Percentiles rank a stretch among this genome's conserved stretches.
Conservation (phyloP, 1,140 invertebrate genomes). For the Panulirus ornatus region DNA sequence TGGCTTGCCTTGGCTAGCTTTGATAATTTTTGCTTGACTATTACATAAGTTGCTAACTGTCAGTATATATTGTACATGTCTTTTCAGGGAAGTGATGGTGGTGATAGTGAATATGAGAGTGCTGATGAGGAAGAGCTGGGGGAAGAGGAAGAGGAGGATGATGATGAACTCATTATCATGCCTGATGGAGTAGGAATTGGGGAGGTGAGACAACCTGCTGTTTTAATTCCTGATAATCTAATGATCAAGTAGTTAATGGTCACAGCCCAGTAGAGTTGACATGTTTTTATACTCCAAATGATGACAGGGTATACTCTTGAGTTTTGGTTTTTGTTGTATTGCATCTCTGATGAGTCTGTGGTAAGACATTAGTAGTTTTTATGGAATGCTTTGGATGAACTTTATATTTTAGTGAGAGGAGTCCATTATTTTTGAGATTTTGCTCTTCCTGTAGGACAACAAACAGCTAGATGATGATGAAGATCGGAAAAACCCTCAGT, state of each 20-base stretch:
- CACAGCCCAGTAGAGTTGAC: background rate
- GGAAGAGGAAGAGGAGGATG: slow-evolving; percentile 68
- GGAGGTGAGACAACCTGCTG: slow-evolving; percentile 7
- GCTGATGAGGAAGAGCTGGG: slow-evolving; percentile 73
- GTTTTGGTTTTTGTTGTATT: background rate
- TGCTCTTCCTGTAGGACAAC: slow-evolving; percentile 19
- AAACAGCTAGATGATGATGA: slow-evolving; percentile 90
- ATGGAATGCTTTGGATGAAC: too few relatives aligned
- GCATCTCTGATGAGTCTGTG: background rate
- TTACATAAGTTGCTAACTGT: too few relatives aligned
- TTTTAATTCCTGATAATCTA: background rate
- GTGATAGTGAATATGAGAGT: slow-evolving; percentile 74
- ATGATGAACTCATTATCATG: slow-evolving; percentile 51
- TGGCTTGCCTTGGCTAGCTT: too few relatives aligned
- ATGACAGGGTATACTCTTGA: background rate
- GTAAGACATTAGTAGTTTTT: background rate
- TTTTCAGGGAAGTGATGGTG: slow-evolving; percentile 75
- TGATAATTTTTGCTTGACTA: too few relatives aligned
- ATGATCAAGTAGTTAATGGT: background rate
- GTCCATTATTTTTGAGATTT: background rate
- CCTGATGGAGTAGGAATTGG: slow-evolving; percentile 52
- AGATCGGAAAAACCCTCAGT: slow-evolving; percentile 96
- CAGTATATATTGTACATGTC: background rate
- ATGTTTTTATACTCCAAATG: background rate
- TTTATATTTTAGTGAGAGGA: background rate